Evolutionary conservation across 2,797 vertebrate genomes (phyloP), one percentile per base, ranked within the genome.

Genomic region (Semotilus atromaculatus): DNA sequence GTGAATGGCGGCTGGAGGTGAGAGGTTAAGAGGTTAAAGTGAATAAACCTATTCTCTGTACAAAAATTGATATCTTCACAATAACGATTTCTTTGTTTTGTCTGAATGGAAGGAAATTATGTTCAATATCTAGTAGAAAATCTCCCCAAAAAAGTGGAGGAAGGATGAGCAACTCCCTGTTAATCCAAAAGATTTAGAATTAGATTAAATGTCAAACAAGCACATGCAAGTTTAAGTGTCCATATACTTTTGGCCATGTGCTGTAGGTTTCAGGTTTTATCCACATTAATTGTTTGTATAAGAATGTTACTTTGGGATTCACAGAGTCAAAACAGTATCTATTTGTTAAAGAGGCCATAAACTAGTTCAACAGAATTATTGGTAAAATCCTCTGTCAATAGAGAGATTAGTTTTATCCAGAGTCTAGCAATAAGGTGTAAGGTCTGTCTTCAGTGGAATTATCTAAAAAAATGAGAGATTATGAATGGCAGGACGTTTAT

Each of bases 1-100:
- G 97, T 99, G 92, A 98, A 98, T 1, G 97, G 97, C 85, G 97
- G 97, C 97, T 98, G 85, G 43, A 21, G 21, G 23, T 70, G 45
- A 77, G 1, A 66, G 10, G 21, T 40, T 53, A n/a, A 51, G 48
- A 83, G 13, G 45, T 76, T 55, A 38, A 26, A 74, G 23, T 9
- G 60, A 31, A 21, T 48, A 66, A 8, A 66, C 18, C 23, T 79
- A 21, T 7, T 43, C 38, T 70, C 51, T 23, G 1, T 29, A 60
- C 36, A 82, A 48, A 45, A 72, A 4, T 58, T 40, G 19, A 34
- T 34, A 19, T 55, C 19, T n/a, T 55, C 48, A 36, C 31, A 75
- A 23, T 14, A 55, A 53, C 21, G 72, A 26, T 14, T 53, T 3
- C 31, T 53, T 53, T 11, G 43, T 73, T 73, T 73, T 11, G 26